Conservation (phyloP, 2,888 invertebrate species). For the Leptopilina myrica region DNA sequence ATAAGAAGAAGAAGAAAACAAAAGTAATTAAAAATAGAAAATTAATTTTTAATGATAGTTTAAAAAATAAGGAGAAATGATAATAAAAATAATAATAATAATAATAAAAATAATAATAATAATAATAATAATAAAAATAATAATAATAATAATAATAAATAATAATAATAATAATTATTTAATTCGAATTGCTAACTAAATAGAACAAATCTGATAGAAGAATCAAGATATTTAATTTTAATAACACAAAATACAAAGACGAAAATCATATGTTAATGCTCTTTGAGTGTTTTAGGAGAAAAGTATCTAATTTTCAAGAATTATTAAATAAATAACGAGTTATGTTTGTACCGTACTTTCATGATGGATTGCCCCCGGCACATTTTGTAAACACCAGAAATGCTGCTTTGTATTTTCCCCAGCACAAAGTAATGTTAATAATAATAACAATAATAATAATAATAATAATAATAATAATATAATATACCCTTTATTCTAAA, state of each 20-base stretch:
- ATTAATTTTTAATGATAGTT: too few relatives aligned
- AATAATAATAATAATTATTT: too few relatives aligned
- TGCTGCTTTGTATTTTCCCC: constrained; percentile 1
- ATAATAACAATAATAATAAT: not conserved
- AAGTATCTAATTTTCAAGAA: constrained; percentile 13
- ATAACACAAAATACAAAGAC: not conserved
- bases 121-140: too few relatives aligned
- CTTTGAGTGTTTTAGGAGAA: not conserved
- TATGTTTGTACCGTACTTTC: constrained; percentile 3
- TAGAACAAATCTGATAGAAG: not conserved
- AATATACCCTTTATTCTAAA: not conserved
- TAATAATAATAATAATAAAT: too few relatives aligned
- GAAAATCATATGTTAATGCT: not conserved
- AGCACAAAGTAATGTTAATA: constrained; percentile 2
- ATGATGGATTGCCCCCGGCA: constrained; percentile 15
- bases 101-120: too few relatives aligned
- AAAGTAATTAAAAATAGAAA: too few relatives aligned
- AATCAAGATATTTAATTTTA: not conserved
- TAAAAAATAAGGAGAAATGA: too few relatives aligned
- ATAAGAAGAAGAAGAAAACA: too few relatives aligned
- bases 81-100: too few relatives aligned
- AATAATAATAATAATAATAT: not conserved
- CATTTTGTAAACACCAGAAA: constrained; percentile 7
- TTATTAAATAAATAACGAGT: constrained; percentile 5
- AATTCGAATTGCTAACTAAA: too few relatives aligned